Conservation (phyloP, 2,797 vertebrate genomes). For the Dryobates pubescens region DNA sequence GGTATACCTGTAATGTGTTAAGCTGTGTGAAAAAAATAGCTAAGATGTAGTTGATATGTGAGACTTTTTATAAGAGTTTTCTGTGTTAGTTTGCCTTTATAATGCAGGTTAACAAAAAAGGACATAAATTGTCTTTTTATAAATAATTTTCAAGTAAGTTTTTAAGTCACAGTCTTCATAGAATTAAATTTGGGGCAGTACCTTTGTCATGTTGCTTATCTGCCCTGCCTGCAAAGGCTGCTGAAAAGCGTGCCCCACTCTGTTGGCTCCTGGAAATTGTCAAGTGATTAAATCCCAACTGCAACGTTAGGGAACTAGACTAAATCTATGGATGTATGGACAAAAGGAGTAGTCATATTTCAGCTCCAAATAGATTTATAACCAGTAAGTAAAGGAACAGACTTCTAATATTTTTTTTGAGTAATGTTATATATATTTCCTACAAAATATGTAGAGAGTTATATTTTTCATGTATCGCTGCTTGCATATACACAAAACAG, state of each 20-base stretch:
- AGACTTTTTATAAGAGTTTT: too few species aligned
- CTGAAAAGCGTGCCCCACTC: not conserved
- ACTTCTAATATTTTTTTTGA: not conserved
- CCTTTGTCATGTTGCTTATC: not conserved
- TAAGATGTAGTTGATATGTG: not conserved
- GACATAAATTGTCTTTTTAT: not conserved
- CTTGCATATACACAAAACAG: not conserved
- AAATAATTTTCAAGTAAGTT: not conserved
- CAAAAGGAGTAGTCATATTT: not conserved
- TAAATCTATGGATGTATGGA: not conserved
- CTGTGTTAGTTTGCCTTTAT: not conserved
- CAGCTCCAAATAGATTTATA: not conserved
- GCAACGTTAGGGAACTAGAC: not conserved
- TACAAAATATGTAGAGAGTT: not conserved
- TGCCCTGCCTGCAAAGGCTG: not conserved
- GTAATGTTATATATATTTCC: not conserved
- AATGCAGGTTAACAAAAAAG: not conserved
- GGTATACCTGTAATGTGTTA: fast-evolving
- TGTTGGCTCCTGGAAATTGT: not conserved
- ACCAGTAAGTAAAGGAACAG: not conserved
- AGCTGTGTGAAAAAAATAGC: not conserved
- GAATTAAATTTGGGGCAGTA: not conserved
- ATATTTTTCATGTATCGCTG: not conserved
- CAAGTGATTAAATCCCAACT: too few species aligned
- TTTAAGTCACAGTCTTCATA: not conserved